A percentile compares a stretch with the other conserved stretches of the same genome.
Conservation (phyloP, 2,113 vertebrate species). For the Dendropsophus ebraccatus region DNA sequence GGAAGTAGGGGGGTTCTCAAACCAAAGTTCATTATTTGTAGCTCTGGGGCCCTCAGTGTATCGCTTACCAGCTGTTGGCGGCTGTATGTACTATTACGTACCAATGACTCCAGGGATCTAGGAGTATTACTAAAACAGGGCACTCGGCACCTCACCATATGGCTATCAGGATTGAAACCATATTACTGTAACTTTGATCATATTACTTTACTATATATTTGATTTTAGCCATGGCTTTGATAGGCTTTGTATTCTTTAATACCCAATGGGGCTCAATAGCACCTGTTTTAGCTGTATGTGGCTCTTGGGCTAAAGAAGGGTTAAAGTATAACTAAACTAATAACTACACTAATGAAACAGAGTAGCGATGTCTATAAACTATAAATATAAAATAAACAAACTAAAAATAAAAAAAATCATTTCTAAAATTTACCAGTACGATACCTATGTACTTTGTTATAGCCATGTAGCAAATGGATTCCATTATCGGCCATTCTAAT, state of each 20-base stretch:
- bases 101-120: too few relatives aligned
- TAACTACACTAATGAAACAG: too few relatives aligned
- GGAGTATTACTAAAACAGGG: background rate
- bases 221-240: background rate
- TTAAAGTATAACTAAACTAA: too few relatives aligned
- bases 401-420: too few relatives aligned
- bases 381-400: too few relatives aligned
- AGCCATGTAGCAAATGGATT: background rate
- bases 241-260: background rate
- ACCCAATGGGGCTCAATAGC: background rate
- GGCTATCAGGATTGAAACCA: background rate
- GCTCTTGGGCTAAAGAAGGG: background rate
- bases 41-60: background rate
- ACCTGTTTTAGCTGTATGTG: background rate
- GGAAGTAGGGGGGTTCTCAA: too few relatives aligned
- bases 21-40: background rate
- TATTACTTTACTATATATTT: background rate
- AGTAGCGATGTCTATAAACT: too few relatives aligned
- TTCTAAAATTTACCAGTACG: too few relatives aligned
- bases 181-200: background rate
- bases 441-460: background rate
- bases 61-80: background rate
- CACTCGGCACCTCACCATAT: background rate
- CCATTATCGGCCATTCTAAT: background rate
- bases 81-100: background rate